A percentile compares a stretch with the other conserved stretches of the same genome.
phyloP scores from a whole-genome alignment of 2,113 vertebrate species.

The Malaclemys terrapin region DNA sequence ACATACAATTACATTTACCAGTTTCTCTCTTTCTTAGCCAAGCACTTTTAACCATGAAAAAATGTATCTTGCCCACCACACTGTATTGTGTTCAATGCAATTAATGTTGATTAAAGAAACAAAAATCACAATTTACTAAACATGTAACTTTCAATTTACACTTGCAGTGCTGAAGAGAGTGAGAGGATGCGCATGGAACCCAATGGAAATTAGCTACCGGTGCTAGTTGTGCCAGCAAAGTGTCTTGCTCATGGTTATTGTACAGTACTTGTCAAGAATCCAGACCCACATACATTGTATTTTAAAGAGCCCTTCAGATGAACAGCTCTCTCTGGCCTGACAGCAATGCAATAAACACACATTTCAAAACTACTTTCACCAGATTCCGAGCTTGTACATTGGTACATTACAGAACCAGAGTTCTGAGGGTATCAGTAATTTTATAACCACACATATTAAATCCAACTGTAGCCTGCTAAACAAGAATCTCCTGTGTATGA shows the following conservation, averaged over 20 bases:
- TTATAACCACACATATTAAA: not conserved
- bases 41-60: not conserved
- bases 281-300: not conserved
- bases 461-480: not conserved
- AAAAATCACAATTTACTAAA: not conserved
- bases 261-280: not conserved
- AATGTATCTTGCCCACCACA: not conserved
- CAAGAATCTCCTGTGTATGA: not conserved
- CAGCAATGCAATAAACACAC: conserved; percentile 66
- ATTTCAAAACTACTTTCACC: conserved; percentile 56
- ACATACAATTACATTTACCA: not conserved
- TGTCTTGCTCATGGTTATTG: not conserved
- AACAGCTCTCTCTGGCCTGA: conserved; percentile 5
- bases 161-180: not conserved
- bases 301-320: conserved; percentile 30
- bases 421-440: not conserved
- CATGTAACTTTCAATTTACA: not conserved
- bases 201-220: not conserved
- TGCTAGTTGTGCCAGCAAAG: conserved; percentile 2
- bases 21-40: not conserved
- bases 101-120: no score
- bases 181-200: fast-evolving
- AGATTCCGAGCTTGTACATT: conserved; percentile 14
- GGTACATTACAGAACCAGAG: conserved; percentile 29
- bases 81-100: no score